Conservation (phyloP, 2,113 vertebrate species). For the zebrafish (Danio rerio) region DNA sequence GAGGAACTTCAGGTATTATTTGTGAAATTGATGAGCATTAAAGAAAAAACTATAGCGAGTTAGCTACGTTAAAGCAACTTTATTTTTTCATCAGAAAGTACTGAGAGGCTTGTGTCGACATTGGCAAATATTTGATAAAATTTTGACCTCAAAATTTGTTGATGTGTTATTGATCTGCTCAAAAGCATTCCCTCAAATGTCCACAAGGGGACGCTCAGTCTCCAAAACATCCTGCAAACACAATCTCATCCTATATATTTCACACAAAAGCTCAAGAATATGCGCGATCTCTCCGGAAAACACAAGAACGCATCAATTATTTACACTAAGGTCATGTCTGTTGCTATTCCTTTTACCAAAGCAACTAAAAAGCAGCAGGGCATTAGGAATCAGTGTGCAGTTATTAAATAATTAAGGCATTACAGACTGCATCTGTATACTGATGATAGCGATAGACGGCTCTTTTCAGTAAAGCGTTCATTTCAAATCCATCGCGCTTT, state of each 20-base stretch:
- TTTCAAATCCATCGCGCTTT: background rate
- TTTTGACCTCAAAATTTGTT: background rate
- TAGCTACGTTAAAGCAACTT: too few relatives aligned
- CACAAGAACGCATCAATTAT: background rate
- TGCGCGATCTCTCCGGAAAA: background rate
- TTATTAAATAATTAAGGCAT: background rate
- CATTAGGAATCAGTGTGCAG: background rate
- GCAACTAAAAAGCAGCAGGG: background rate
- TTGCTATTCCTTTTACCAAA: background rate
- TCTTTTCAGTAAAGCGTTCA: background rate
- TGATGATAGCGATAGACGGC: background rate
- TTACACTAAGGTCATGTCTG: background rate
- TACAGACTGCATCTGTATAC: background rate
- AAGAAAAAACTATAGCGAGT: too few relatives aligned
- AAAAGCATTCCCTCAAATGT: background rate
- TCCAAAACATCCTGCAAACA: background rate
- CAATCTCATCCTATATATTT: background rate
- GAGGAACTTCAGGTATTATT: too few relatives aligned
- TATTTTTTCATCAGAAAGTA: background rate
- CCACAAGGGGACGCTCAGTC: constrained; percentile 48
- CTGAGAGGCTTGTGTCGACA: background rate
- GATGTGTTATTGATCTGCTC: background rate
- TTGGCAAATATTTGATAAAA: background rate
- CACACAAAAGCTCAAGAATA: background rate
- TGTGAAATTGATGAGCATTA: too few relatives aligned